A percentile compares a stretch with the other conserved stretches of the same genome.
Conservation (phyloP, 1,140 invertebrate genomes). For the Anoplophora glabripennis region DNA sequence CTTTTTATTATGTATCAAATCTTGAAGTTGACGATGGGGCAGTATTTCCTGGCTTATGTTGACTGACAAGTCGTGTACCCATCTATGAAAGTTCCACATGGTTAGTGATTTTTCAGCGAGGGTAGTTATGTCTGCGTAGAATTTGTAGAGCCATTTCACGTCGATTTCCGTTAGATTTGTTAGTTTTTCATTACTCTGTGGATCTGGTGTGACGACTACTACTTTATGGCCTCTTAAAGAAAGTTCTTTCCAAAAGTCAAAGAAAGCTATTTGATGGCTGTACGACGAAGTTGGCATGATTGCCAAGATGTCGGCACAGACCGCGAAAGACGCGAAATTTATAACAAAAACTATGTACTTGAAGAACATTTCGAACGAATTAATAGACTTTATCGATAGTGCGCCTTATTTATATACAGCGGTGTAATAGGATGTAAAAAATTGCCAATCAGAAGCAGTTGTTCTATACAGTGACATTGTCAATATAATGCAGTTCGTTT, state of each 20-base stretch:
- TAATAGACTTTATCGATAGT: too few species aligned
- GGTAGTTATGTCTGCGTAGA: background rate
- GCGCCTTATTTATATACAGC: too few species aligned
- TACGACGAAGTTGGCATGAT: constrained; percentile 50
- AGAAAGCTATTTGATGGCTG: constrained; percentile 57
- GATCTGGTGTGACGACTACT: constrained; percentile 27
- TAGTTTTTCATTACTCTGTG: constrained; percentile 18
- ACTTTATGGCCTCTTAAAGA: constrained; percentile 28
- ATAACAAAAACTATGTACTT: too few species aligned
- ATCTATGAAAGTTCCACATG: background rate
- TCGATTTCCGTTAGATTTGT: constrained; percentile 30
- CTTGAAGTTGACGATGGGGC: background rate
- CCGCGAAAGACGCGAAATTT: too few species aligned
- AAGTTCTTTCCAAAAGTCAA: constrained; percentile 36
- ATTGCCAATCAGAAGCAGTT: too few species aligned
- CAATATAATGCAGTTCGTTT: too few species aligned
- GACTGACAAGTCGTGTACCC: background rate
- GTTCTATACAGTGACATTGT: too few species aligned
- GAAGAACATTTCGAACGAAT: too few species aligned
- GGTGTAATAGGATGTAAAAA: too few species aligned
- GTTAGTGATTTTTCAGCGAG: background rate
- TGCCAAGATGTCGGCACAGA: constrained; percentile 50
- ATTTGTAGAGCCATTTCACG: constrained; percentile 13
- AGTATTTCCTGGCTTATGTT: background rate
- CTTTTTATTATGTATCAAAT: background rate